Evolutionary conservation across 2,797 vertebrate genomes (phyloP).

Genomic region (Spea hammondii): DNA sequence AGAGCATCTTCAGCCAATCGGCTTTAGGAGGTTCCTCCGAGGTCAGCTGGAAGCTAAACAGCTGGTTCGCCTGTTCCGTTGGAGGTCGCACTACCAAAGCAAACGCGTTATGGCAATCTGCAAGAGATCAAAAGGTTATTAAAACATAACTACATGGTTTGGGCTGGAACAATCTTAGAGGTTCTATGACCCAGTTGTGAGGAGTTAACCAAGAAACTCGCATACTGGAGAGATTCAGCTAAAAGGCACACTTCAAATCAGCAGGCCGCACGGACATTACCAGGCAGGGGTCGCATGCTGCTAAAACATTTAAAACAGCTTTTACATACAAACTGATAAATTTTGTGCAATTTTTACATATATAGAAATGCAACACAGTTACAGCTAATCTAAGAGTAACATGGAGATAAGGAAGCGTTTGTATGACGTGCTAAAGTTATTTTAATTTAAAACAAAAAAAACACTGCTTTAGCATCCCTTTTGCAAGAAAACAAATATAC

Average conservation of each 20-base stretch:
- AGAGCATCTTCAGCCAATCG: slow-evolving; percentile 85
- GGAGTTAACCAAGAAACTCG: slow-evolving; percentile 35
- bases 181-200: background rate
- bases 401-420: too few species aligned
- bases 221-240: slow-evolving; percentile 23
- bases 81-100: slow-evolving; percentile 91
- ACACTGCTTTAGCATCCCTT: too few species aligned
- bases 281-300: too few species aligned
- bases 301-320: too few species aligned
- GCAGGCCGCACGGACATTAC: background rate
- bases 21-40: slow-evolving; percentile 85
- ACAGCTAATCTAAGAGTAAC: too few species aligned
- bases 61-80: slow-evolving; percentile 89
- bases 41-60: slow-evolving; percentile 93
- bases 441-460: too few species aligned
- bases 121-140: slow-evolving; percentile 19
- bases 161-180: background rate
- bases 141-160: slow-evolving; percentile 11
- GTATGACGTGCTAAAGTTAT: too few species aligned
- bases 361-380: too few species aligned
- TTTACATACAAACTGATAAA: too few species aligned
- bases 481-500: too few species aligned
- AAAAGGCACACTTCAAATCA: slow-evolving; percentile 39
- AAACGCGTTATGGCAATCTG: slow-evolving; percentile 93
- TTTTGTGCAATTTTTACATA: too few species aligned